Base-by-base conservation (phyloP, 2,113 vertebrate species). In the Sinocyclocheilus grahami region DNA sequence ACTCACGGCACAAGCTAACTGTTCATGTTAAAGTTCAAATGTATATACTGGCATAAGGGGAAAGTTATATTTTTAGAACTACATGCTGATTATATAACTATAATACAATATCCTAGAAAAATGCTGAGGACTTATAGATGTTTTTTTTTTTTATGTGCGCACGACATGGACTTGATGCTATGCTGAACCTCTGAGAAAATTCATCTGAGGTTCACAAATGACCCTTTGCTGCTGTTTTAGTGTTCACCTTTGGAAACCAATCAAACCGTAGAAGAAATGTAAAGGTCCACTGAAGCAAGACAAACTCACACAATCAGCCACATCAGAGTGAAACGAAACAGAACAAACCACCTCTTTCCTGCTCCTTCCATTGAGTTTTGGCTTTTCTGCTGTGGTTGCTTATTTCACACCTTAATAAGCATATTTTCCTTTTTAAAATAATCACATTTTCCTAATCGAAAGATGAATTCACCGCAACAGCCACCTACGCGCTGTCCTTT, bases 341-440 rank as follows among this genome's bases (percentile, higher is more conserved):
- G 22, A 77, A 18, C 14, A 77, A 77, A 77, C 75, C 24, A 77
- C 27, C 46, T 27, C 46, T 30, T 30, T 77, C 27, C 75, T 77
- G 8, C 48, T 27, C 14, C 48, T 53, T 53, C 46, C 75, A 30
- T 18, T 18, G 13, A 11, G 24, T 51, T 77, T 18, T 18, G 46
- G 46, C 42, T 53, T 77, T 77, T 77, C 75, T 53, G 75, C 12
- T 30, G 46, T 53, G 24, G 24, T 77, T 77, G 46, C 46, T 53
- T 27, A 18, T 53, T 53, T 27, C 3, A 77, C 1, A 7, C 6
- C 13, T 53, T 16, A 9, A n/a, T 27, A 16, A 76, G 5, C n/a
- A 24, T 53, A 16, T 77, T 77, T 53, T 77, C 75, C 75, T 27
- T 30, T 30, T 77, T 24, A 46, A 48, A 5, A 76, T 76, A 48